Evolutionary conservation across 1,140 invertebrate species (phyloP), one percentile per base, ranked within the genome.

Genomic region (Battus philenor): DNA sequence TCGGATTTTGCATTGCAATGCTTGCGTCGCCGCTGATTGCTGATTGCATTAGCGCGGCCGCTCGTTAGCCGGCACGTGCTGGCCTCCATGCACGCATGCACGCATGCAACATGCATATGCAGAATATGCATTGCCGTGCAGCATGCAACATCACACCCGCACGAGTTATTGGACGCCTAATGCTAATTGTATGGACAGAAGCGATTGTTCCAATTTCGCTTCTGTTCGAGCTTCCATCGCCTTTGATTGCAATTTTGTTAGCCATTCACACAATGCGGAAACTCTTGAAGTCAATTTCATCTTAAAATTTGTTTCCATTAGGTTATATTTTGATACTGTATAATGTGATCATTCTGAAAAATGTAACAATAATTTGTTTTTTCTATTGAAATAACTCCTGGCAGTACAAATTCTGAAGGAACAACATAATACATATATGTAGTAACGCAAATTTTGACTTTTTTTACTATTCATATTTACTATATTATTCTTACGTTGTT

Each of bases 11-110:
- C 36, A 26, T 26, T 24, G 38, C 38, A 29, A 17, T 41, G 38
- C 38, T 15, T 8, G 38, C 38, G 38, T 41, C 38, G 38, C 24
- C 24, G 9, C 24, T 41, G 38, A 41, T 41, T 41, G 38, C 38
- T 41, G 38, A 41, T 41, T 41, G 38, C 38, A 41, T 41, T 41
- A 41, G 24, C 38, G 38, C 38, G 24, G 38, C 38, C 24, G 38
- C 38, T 41, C 38, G 38, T 41, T 41, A 41, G 38, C 24, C 8
- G 11, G 38, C 38, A 26, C 36, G 27, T 30, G 27, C 27, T 30
- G n/a, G 27, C 5, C 27, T 10, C n/a, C 27, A 30, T n/a, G 34
- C 8, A 11, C 13, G 38, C 22, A 26, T 24, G 36, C 22, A 26
- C 7, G 22, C 20, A 38, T 39, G 36, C 34, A 22, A 24, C 36